Percentiles rank a stretch among this genome's conserved stretches.
These are phyloP conservation scores for Amblyopsis rosae DNA, from an alignment of 2,113 vertebrate species.

Conservation along the genomic window DNA sequence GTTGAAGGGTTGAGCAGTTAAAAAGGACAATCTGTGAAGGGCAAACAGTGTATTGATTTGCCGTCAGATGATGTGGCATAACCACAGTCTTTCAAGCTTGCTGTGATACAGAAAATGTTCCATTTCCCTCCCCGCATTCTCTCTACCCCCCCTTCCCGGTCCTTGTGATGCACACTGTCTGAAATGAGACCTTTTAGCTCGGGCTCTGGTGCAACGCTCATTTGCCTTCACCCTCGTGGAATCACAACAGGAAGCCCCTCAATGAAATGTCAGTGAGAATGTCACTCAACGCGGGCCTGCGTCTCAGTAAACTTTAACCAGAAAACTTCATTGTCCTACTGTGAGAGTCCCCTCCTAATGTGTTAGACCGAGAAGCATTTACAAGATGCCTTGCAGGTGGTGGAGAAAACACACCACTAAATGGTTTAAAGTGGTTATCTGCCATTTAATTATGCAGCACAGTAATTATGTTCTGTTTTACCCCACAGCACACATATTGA, in stretches of 20 bases:
- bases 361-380: not conserved
- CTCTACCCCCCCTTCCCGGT: not conserved
- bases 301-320: not conserved
- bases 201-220: not conserved
- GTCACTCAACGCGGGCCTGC: not conserved
- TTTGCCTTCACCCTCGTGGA: not conserved
- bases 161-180: not conserved
- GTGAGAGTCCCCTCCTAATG: not conserved
- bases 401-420: not conserved
- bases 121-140: not conserved
- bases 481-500: too few relatives aligned
- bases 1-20: not conserved
- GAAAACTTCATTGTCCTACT: not conserved
- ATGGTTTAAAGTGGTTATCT: too few relatives aligned
- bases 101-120: slow-evolving; percentile 7
- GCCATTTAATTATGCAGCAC: too few relatives aligned
- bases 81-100: not conserved
- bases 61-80: slow-evolving; percentile 10
- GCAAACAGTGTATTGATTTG: slow-evolving; percentile 21
- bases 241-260: not conserved
- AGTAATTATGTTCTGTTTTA: too few relatives aligned
- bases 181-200: not conserved
- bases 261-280: slow-evolving; percentile 6
- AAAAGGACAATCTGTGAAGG: slow-evolving; percentile 16
- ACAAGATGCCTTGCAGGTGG: not conserved